Evolutionary conservation across 1,140 invertebrate genomes (phyloP), one percentile per base, ranked within the genome.

Genomic region (Lanistes nyassanus): DNA sequence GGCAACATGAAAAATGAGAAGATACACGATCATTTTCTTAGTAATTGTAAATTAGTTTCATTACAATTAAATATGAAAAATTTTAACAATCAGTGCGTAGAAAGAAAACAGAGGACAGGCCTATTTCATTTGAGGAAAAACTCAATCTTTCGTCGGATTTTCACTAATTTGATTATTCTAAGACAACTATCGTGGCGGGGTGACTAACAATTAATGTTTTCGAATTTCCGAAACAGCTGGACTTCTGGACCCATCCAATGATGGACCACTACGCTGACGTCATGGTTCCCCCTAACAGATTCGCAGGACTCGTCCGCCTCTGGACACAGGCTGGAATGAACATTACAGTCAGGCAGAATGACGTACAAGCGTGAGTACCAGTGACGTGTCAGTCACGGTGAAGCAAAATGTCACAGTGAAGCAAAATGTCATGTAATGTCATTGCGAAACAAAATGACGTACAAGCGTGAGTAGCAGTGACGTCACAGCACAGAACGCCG

Each of bases 211-310:
- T n/a, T n/a, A 47, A 47, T 47, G 9, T 47, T 47, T 47, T 9
- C 19, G 42, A 47, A 13, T 60, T 60, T 60, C 23, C 11, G 9
- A 0, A 9, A 11, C 3, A 64, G 51, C 71, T 73, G 4, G 51
- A 36, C n/a, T 56, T 73, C 58, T 73, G 56, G 55, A 62, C 55
- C 7, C 36, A 73, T 16, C 55, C 56, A 3, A 23, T 13, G 19
- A 4, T 51, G 1, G 23, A 4, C 55, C 7, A 34, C 16, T 31
- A 2, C 55, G 29, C 55, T 47, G 26, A 37, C 60, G 37, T 62
- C 19, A 31, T 66, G 31, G 29, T 36, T 29, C 58, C 36, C 21
- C 36, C 29, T 0, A 34, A 4, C 23, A 13, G 39, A 16, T 66
- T 37, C 39, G 2, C 26, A 6, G 42, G 19, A n/a, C 26, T 26